Conservation (phyloP, 2,797 vertebrate genomes). For the Artibeus jamaicensis region DNA sequence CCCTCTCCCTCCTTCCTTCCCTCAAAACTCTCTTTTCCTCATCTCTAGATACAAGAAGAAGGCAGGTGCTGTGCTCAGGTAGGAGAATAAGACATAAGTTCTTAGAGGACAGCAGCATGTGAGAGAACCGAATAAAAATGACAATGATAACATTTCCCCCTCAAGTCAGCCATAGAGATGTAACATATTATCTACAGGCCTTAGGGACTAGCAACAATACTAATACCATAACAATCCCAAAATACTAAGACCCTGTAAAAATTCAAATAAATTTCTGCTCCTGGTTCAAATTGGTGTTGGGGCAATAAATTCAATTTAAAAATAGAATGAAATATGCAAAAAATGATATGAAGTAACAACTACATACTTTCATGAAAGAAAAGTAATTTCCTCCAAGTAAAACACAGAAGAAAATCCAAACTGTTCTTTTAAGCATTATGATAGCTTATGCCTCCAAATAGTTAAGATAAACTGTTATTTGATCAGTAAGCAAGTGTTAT, state of each 20-base stretch:
- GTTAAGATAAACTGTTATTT: neutral
- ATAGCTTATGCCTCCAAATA: neutral
- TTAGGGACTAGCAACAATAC: neutral
- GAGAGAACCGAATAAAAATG: constrained; percentile 19
- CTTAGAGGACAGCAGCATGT: neutral
- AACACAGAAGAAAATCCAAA: neutral
- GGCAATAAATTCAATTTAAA: neutral
- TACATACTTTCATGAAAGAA: neutral
- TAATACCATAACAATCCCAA: neutral
- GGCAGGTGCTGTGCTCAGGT: neutral
- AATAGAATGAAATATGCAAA: neutral
- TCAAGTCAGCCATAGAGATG: neutral
- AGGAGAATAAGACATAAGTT: neutral
- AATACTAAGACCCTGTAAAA: neutral
- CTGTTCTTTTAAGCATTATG: neutral
- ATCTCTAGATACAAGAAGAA: neutral
- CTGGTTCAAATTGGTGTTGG: neutral
- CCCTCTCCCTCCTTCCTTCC: rapidly evolving
- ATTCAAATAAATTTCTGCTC: neutral
- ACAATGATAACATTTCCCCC: neutral
- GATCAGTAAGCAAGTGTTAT: neutral
- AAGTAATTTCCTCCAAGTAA: neutral
- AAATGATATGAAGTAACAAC: neutral
- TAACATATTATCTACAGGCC: neutral
- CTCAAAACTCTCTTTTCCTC: neutral